phyloP scores from a whole-genome alignment of 2,797 vertebrate species.

The Helostoma temminkii region DNA sequence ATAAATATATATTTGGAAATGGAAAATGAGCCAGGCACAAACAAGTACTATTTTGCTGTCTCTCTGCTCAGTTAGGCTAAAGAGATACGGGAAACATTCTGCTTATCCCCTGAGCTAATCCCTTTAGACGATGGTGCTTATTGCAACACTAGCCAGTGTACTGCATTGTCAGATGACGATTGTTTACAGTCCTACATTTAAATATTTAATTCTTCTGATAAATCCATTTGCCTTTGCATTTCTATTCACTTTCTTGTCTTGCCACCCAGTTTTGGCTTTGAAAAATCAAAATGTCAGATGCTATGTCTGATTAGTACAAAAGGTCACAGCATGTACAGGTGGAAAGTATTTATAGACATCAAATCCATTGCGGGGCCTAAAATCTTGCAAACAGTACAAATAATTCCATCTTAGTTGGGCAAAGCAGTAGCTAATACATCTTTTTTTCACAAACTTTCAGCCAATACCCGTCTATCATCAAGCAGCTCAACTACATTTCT shows the following conservation, averaged over 20 bases:
- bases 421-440: too few relatives aligned
- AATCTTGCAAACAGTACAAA: conserved; percentile 2
- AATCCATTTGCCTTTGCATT: conserved; percentile 14
- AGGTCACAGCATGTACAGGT: conserved; percentile 27
- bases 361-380: neutral
- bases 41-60: conserved; percentile 63
- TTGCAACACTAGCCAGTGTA: conserved; percentile 52
- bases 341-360: conserved; percentile 7
- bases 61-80: conserved; percentile 63
- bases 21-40: conserved; percentile 68
- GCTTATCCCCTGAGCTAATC: conserved; percentile 78
- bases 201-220: conserved; percentile 18
- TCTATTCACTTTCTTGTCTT: neutral
- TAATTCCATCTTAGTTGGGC: neutral
- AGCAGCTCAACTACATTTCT: too few relatives aligned
- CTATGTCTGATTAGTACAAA: conserved; percentile 40
- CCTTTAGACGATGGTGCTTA: conserved; percentile 69
- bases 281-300: conserved; percentile 25
- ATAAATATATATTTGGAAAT: conserved; percentile 69
- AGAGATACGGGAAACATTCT: conserved; percentile 70
- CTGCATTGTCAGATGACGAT: conserved; percentile 39
- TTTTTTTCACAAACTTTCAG: neutral
- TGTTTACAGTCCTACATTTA: conserved; percentile 55
- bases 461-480: neutral
- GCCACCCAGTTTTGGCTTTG: conserved; percentile 3